phyloP scores from a whole-genome alignment of 2,888 invertebrate species.

The Metacarcinus magister region DNA sequence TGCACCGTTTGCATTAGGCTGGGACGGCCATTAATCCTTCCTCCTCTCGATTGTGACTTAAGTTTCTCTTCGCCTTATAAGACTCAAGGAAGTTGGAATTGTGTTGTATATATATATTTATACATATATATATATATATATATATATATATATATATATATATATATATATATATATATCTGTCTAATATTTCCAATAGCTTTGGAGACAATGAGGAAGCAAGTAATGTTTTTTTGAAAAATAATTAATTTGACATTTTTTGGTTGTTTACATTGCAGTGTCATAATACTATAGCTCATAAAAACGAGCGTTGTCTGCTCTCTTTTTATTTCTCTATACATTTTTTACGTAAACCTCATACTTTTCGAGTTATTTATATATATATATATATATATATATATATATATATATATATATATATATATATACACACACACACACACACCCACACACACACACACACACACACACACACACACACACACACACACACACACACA shows the following conservation, averaged over 20 bases:
- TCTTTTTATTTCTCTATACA: too few species aligned
- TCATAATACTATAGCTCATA: too few species aligned
- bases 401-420: background rate
- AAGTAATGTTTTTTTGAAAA: background rate
- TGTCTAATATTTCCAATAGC: too few species aligned
- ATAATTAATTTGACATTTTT: background rate
- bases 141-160: slow-evolving; percentile 59
- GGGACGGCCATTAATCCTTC: background rate
- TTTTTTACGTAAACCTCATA: too few species aligned
- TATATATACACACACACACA: background rate
- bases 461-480: background rate
- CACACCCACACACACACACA: background rate
- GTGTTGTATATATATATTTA: background rate
- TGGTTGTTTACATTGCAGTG: background rate
- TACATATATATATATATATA: background rate
- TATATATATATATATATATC: slow-evolving; percentile 63
- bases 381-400: slow-evolving; percentile 19
- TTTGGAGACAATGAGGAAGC: slow-evolving; percentile 26
- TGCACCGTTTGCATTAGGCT: background rate
- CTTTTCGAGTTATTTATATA: background rate
- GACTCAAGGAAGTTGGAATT: background rate
- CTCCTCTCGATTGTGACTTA: background rate
- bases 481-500: slow-evolving; percentile 36
- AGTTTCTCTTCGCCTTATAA: slow-evolving; percentile 11
- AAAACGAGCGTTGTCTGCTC: too few species aligned